phyloP scores from a whole-genome alignment of 1,140 invertebrate genomes.

The Nixonia krombeini region DNA sequence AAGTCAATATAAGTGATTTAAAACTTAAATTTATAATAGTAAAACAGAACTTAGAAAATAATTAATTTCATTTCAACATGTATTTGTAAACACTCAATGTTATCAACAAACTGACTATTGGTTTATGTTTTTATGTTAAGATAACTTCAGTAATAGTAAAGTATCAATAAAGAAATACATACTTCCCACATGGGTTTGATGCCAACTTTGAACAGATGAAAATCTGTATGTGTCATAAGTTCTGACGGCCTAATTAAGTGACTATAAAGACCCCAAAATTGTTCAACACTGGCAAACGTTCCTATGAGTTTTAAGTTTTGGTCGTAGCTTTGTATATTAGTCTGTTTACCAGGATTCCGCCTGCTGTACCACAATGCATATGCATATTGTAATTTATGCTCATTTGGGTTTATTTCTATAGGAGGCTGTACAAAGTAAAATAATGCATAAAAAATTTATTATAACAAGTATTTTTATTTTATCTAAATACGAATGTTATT shows the following conservation, averaged over 20 bases:
- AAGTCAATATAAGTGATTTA: too few relatives aligned
- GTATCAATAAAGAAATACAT: constrained; percentile 49
- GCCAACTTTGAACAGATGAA: constrained; percentile 98
- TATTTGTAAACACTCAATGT: too few relatives aligned
- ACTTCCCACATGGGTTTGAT: constrained; percentile 99
- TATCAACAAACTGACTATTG: too few relatives aligned
- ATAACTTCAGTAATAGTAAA: too few relatives aligned
- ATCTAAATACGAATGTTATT: not conserved
- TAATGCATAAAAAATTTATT: constrained; percentile 5
- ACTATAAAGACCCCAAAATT: constrained; percentile 97
- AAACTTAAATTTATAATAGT: too few relatives aligned
- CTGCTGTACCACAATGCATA: constrained; percentile 93
- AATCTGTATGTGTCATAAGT: constrained; percentile 91
- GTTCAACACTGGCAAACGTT: constrained; percentile 91
- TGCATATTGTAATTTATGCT: constrained; percentile 90
- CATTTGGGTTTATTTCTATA: constrained; percentile 79
- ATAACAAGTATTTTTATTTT: not conserved
- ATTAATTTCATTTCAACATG: too few relatives aligned
- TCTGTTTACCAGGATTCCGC: constrained; percentile 79
- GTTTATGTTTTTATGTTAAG: too few relatives aligned
- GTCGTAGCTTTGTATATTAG: constrained; percentile 78
- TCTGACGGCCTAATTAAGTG: constrained; percentile 91
- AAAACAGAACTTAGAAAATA: too few relatives aligned
- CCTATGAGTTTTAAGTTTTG: constrained; percentile 84
- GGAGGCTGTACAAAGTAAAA: constrained; percentile 64